Evolutionary conservation across 2,797 vertebrate genomes (phyloP).

Genomic region (Sebastes vulpes): DNA sequence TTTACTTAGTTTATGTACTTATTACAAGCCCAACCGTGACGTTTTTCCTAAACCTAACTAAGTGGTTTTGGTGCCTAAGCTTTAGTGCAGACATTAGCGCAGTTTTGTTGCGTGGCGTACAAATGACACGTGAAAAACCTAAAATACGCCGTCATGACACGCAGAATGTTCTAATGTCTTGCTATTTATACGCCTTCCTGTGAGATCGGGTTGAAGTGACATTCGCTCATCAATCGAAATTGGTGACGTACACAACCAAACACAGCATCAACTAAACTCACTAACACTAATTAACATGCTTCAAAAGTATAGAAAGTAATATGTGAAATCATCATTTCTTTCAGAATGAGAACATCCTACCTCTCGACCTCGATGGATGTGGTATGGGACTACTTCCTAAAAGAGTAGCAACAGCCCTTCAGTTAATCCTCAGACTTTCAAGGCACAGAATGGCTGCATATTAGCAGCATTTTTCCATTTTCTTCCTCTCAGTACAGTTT

Average conservation of each 20-base stretch:
- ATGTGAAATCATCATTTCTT: neutral
- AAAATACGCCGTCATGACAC: rapidly evolving
- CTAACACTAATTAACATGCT: neutral
- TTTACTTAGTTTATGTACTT: too few relatives aligned
- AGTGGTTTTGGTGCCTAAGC: too few relatives aligned
- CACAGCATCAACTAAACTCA: neutral
- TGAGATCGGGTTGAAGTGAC: too few relatives aligned
- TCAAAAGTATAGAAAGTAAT: neutral
- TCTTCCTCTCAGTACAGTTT: neutral
- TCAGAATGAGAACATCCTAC: neutral
- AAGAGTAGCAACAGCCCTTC: neutral
- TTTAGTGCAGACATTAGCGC: rapidly evolving
- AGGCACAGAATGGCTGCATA: neutral
- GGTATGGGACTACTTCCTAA: neutral
- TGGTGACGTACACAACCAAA: neutral
- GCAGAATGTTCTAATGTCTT: too few relatives aligned
- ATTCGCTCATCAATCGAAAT: too few relatives aligned
- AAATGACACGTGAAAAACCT: too few relatives aligned
- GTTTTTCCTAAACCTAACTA: too few relatives aligned
- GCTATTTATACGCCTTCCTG: too few relatives aligned
- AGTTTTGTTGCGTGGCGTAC: too few relatives aligned
- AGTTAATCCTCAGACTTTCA: neutral
- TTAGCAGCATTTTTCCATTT: neutral
- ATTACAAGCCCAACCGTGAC: too few relatives aligned
- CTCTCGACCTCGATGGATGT: neutral